These are phyloP conservation scores for Sebastes kiyomatsui DNA, from an alignment of 2,797 vertebrate genomes.

Conservation along the genomic window DNA sequence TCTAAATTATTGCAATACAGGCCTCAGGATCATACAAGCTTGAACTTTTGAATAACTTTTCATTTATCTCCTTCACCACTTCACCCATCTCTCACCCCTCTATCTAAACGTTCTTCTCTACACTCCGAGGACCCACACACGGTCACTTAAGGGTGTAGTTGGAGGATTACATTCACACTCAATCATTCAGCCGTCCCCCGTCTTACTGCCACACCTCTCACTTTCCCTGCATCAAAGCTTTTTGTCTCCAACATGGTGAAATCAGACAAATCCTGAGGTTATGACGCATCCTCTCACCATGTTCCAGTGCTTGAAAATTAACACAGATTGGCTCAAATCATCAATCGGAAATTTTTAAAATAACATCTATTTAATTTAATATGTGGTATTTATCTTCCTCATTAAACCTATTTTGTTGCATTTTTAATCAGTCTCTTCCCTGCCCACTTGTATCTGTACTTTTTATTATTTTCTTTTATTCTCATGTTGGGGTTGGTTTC, in stretches of 20 bases:
- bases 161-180: neutral
- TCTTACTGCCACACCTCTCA: neutral
- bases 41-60: neutral
- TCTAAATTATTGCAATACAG: neutral
- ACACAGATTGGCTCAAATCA: neutral
- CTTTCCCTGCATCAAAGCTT: neutral
- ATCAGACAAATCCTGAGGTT: neutral
- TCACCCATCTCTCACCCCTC: neutral
- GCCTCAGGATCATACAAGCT: neutral
- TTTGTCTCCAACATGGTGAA: neutral
- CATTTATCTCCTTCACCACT: neutral
- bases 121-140: neutral
- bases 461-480: neutral
- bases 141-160: no score
- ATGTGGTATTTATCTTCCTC: neutral
- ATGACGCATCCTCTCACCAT: neutral
- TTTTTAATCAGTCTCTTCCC: neutral
- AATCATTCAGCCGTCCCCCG: rapidly evolving
- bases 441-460: neutral
- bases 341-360: neutral
- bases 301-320: neutral
- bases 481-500: neutral
- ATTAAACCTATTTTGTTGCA: neutral
- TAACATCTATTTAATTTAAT: neutral
- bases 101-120: no score